These are phyloP conservation scores for Butorides virescens DNA, from an alignment of 2,113 vertebrate species.

Conservation along the genomic window DNA sequence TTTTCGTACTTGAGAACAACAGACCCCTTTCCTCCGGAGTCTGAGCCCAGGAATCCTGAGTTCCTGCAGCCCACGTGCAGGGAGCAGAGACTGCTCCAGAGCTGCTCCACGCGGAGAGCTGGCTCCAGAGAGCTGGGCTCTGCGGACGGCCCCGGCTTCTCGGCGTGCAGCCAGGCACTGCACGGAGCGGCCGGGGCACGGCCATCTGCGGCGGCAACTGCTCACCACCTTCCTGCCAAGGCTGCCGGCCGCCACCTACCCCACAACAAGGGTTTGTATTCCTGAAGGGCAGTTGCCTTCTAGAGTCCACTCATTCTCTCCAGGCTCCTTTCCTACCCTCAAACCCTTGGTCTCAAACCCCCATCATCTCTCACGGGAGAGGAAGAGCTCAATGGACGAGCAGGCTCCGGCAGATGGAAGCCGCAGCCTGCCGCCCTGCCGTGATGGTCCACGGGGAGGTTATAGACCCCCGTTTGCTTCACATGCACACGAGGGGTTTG, in stretches of 20 bases:
- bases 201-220: background rate
- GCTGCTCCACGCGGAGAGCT: background rate
- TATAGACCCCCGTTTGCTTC: background rate
- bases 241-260: background rate
- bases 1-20: rapidly evolving
- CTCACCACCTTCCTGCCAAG: background rate
- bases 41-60: background rate
- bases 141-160: rapidly evolving
- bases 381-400: background rate
- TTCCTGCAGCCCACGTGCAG: background rate
- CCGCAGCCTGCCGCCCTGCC: background rate
- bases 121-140: background rate
- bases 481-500: rapidly evolving
- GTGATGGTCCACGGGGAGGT: background rate
- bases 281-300: background rate
- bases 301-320: too few species aligned
- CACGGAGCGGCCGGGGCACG: rapidly evolving
- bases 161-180: rapidly evolving
- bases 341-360: background rate
- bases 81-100: background rate
- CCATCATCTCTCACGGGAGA: background rate
- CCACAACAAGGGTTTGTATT: background rate
- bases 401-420: background rate
- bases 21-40: background rate
- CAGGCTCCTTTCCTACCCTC: background rate